A percentile compares a stretch with the other conserved stretches of the same genome.
These are phyloP conservation scores for Calephelis nemesis DNA, from an alignment of 1,140 invertebrate genomes.

Conservation along the genomic window DNA sequence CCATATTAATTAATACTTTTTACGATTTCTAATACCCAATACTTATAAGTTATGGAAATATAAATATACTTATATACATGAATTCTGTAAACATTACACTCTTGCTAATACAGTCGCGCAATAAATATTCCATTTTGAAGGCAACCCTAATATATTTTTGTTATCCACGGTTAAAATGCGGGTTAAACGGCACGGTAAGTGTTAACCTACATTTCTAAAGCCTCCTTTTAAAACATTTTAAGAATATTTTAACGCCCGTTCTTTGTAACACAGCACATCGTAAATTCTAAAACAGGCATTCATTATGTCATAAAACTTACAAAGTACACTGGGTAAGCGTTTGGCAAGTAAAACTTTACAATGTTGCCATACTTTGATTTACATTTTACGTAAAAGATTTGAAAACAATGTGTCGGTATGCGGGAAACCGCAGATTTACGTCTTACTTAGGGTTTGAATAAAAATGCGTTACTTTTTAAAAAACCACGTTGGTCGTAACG, in stretches of 20 bases:
- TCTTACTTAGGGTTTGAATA: background rate
- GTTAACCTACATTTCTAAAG: conserved; percentile 22
- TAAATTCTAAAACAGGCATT: conserved; percentile 19
- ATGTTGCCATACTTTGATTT: conserved; percentile 4
- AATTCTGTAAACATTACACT: too few relatives aligned
- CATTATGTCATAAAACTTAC: conserved; percentile 22
- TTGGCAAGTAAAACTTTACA: conserved; percentile 13
- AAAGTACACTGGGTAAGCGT: conserved; percentile 17
- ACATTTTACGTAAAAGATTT: conserved; percentile 11
- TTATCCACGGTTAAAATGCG: conserved; percentile 6
- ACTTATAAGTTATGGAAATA: too few relatives aligned
- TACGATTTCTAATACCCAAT: too few relatives aligned
- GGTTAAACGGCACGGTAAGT: conserved; percentile 9
- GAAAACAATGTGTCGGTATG: conserved; percentile 9
- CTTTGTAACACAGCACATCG: background rate
- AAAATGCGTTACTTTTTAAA: background rate
- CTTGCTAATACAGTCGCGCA: too few relatives aligned
- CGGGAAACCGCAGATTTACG: background rate
- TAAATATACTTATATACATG: too few relatives aligned
- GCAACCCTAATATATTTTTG: conserved; percentile 3
- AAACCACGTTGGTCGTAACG: too few relatives aligned
- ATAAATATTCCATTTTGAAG: background rate
- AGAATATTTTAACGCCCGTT: conserved; percentile 12
- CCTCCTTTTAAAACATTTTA: conserved; percentile 19
- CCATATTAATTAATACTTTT: too few relatives aligned